Percentiles rank a stretch among this genome's conserved stretches.
Conservation (phyloP, 2,888 invertebrate species). For the Cistogaster globosa region DNA sequence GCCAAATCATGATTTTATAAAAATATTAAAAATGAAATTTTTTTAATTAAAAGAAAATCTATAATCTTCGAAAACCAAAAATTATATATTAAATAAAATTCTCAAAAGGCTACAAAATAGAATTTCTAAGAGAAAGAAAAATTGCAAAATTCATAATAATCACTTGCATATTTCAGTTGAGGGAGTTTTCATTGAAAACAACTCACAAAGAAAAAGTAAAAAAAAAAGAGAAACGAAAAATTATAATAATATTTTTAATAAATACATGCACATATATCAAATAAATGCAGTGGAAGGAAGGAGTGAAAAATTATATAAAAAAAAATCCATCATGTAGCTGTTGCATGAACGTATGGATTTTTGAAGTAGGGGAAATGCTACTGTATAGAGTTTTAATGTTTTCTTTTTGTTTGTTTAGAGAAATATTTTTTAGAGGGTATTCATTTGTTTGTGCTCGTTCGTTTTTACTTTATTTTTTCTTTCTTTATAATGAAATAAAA, state of each 20-base stretch:
- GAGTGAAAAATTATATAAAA: slow-evolving; percentile 14
- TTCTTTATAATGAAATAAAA: slow-evolving; percentile 64
- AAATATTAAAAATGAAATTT: neutral
- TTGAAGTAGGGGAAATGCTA: slow-evolving; percentile 49
- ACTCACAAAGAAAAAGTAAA: slow-evolving; percentile 6
- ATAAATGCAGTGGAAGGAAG: slow-evolving; percentile 32
- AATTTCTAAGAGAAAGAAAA: slow-evolving; percentile 28
- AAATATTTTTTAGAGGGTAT: slow-evolving; percentile 61
- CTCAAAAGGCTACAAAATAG: slow-evolving; percentile 41
- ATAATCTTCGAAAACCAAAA: neutral
- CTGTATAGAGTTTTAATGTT: slow-evolving; percentile 10
- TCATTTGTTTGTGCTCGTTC: slow-evolving; percentile 59
- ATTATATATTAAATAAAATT: slow-evolving; percentile 50
- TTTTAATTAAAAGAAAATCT: no score
- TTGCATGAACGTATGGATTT: neutral
- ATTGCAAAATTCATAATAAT: slow-evolving; percentile 63
- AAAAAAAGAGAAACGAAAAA: neutral
- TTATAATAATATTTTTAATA: slow-evolving; percentile 8
- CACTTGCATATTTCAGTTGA: slow-evolving; percentile 56
- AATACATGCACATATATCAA: slow-evolving; percentile 31
- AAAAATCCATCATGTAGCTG: slow-evolving; percentile 28
- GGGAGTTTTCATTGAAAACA: slow-evolving; percentile 40
- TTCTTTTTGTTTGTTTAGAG: slow-evolving; percentile 15
- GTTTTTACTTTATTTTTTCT: neutral
- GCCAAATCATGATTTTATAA: slow-evolving; percentile 18